phyloP scores from a whole-genome alignment of 2,797 vertebrate genomes.

The Prunella strophiata region DNA sequence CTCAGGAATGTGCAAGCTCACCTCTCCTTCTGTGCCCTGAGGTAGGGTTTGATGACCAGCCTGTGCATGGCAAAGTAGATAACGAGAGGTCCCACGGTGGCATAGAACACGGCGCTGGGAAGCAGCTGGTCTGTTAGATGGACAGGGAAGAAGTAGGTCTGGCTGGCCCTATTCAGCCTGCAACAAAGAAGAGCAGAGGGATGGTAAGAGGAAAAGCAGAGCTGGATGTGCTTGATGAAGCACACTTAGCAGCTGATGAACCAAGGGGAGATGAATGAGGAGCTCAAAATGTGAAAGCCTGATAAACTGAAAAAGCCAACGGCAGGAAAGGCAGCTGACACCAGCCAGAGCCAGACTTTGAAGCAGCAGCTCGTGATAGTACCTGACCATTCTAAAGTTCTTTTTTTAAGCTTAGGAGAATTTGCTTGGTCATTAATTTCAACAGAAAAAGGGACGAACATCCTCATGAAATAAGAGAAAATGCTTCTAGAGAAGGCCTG shows the following conservation, averaged over 20 bases:
- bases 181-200: not conserved
- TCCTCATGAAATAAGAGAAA: not conserved
- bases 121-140: slow-evolving; percentile 97
- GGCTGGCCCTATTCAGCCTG: slow-evolving; percentile 96
- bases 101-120: slow-evolving; percentile 96
- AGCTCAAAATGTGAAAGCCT: not conserved
- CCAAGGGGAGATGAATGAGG: not conserved
- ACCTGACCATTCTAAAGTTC: not conserved
- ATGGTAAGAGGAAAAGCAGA: not conserved
- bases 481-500: not conserved
- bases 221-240: not conserved
- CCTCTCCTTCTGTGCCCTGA: slow-evolving; percentile 94
- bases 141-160: slow-evolving; percentile 98
- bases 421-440: not conserved
- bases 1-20: slow-evolving; percentile 65
- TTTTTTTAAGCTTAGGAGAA: not conserved
- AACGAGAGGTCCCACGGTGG: slow-evolving; percentile 93
- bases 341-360: not conserved
- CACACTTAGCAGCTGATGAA: not conserved
- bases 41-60: slow-evolving; percentile 93
- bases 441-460: not conserved
- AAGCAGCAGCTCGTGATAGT: not conserved
- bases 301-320: not conserved
- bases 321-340: not conserved
- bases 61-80: slow-evolving; percentile 93